Evolutionary conservation across 2,888 invertebrate genomes (phyloP), one percentile per base, ranked within the genome.

Genomic region (Pseudococcus jackbeardsleyi): DNA sequence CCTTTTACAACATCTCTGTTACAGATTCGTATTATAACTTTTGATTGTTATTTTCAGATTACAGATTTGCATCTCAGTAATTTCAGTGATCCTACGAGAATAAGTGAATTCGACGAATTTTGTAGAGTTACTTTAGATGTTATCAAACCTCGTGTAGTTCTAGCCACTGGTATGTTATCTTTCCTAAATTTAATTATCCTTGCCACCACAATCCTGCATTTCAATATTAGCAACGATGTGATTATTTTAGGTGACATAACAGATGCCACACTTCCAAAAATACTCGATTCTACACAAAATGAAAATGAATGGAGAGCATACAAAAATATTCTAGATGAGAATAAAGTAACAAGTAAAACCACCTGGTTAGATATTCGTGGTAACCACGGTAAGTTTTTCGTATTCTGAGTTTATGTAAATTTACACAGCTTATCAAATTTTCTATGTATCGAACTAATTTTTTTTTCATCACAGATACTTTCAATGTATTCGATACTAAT

Each of bases 341-440:
- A 94, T 77, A 93, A 94, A 90, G 93, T 96, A 39, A 92, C 92
- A 86, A 92, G 94, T 68, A 94, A 94, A 91, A 96, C 96, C 4
- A 92, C 94, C 50, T 98, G 97, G 97, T 92, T 98, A 89, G 98
- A 98, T 92, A 95, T 97, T 89, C 93, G 97, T 92, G 98, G 98
- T 91, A 97, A 97, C 93, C 97, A 97, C 93, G 97, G 96, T 96
- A 93, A 91, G 91, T 54, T 42, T 89, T 59, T 8, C 97, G 0
- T 54, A 59, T 15, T 33, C 26, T 33, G 26, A 59, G 17, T 59
- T 17, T 5, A n/a, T 6, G 0, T n/a, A 6, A 19, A 59, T 59
- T 59, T 59, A 19, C 59, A 5, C 59, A 59, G 15, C 59, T 59
- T 59, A 59, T n/a, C 59, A 59, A 7, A 59, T 7, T 59, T 8